Conservation (phyloP, 2,888 invertebrate species). For the Epirrhoe alternata region DNA sequence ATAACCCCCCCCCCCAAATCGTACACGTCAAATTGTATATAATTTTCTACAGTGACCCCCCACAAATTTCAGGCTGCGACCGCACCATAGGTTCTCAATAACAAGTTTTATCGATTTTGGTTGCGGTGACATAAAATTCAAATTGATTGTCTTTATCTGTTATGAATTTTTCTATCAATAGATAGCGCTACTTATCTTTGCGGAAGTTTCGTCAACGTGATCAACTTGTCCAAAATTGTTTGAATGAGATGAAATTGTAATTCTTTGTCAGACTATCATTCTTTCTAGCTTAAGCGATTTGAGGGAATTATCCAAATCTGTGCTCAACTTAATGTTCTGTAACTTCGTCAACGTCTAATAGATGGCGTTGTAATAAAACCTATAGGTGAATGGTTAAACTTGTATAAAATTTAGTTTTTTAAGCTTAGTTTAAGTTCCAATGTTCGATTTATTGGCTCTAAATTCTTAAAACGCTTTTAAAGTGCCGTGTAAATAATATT, state of each 20-base stretch:
- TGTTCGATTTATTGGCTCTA: slow-evolving; percentile 2
- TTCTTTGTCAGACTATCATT: too few relatives aligned
- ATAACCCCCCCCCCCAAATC: too few relatives aligned
- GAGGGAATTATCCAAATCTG: too few relatives aligned
- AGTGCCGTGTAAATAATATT: slow-evolving; percentile 21
- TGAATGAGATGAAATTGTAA: too few relatives aligned
- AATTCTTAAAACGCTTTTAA: slow-evolving; percentile 15
- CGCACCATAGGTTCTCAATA: too few relatives aligned
- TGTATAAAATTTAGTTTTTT: slow-evolving; percentile 17
- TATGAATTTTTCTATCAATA: not conserved
- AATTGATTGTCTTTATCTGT: not conserved
- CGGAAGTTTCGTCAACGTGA: not conserved
- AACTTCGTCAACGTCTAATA: not conserved
- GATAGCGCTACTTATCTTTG: not conserved
- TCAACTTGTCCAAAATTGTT: too few relatives aligned
- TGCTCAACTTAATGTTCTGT: not conserved
- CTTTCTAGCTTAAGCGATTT: too few relatives aligned
- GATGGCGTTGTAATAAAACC: not conserved
- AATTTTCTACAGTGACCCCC: too few relatives aligned
- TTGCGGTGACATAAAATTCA: not conserved
- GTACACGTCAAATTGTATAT: too few relatives aligned
- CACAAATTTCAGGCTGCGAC: too few relatives aligned
- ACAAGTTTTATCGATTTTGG: too few relatives aligned
- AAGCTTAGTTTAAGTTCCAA: slow-evolving; percentile 5
- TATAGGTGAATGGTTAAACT: not conserved